phyloP scores from a whole-genome alignment of 2,888 invertebrate genomes.

The Frankliniella intonsa region DNA sequence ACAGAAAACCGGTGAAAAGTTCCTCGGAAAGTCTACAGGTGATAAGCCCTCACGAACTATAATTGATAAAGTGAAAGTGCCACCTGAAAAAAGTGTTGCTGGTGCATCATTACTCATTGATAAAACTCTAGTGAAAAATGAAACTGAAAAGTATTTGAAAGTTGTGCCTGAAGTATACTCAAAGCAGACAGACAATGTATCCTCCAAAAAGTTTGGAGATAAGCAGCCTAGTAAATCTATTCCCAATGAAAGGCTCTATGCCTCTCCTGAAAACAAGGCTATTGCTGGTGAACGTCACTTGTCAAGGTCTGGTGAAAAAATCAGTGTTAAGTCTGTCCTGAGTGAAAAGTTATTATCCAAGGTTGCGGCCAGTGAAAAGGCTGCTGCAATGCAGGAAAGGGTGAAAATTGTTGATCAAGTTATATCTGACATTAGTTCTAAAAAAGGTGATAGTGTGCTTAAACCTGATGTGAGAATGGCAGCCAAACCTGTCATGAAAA shows the following conservation, averaged over 20 bases:
- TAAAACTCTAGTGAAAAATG: background rate
- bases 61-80: background rate
- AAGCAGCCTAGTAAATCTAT: background rate
- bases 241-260: background rate
- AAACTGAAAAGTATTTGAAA: background rate
- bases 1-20: background rate
- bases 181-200: background rate
- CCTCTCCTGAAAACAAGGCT: background rate
- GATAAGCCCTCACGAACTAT: background rate
- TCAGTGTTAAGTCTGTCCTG: background rate
- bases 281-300: background rate
- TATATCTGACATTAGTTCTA: background rate
- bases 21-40: background rate
- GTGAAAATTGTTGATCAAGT: background rate
- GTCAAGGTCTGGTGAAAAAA: background rate
- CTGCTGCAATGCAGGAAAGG: background rate
- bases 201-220: background rate
- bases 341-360: slow-evolving; percentile 1
- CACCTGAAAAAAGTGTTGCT: background rate
- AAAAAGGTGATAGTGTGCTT: background rate
- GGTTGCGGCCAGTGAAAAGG: background rate
- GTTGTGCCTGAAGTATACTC: background rate
- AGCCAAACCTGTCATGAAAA: background rate
- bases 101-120: background rate
- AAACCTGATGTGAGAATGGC: background rate